These are phyloP conservation scores for Neocrepidodera transversa DNA, from an alignment of 2,888 invertebrate genomes.

Conservation along the genomic window DNA sequence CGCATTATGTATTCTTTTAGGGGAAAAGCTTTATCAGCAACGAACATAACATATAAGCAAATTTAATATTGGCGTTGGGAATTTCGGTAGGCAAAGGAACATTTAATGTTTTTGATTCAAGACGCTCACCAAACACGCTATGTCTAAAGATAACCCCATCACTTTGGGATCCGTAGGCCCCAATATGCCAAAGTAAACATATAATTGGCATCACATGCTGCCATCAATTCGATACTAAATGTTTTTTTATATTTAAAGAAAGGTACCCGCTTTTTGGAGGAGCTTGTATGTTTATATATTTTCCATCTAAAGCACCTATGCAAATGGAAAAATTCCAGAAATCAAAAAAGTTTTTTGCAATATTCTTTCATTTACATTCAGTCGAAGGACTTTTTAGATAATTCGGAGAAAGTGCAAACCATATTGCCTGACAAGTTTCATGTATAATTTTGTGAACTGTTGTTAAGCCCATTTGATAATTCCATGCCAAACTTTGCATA, in stretches of 20 bases:
- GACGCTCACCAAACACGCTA: constrained; percentile 38
- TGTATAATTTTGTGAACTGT: constrained; percentile 43
- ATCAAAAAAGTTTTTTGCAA: constrained; percentile 31
- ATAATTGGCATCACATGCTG: constrained; percentile 42
- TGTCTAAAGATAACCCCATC: constrained; percentile 48
- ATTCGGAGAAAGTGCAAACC: constrained; percentile 16
- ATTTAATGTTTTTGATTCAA: constrained; percentile 30
- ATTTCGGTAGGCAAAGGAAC: constrained; percentile 21
- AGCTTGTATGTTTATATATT: constrained; percentile 36
- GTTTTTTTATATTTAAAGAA: constrained; percentile 29
- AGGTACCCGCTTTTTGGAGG: constrained; percentile 36
- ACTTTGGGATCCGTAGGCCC: constrained; percentile 48
- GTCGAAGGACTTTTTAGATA: constrained; percentile 37
- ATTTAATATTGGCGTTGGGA: constrained; percentile 10
- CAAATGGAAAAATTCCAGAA: constrained; percentile 40
- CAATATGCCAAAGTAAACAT: constrained; percentile 49
- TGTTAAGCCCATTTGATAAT: constrained; percentile 32
- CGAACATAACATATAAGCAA: constrained; percentile 39
- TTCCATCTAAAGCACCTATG: constrained; percentile 31
- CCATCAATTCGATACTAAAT: background rate
- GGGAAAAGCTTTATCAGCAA: constrained; percentile 42
- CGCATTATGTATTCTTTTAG: constrained; percentile 39
- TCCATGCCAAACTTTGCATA: constrained; percentile 28
- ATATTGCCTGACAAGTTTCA: constrained; percentile 35
- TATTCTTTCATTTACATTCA: constrained; percentile 32